Percentiles rank a stretch among this genome's conserved stretches.
These are phyloP conservation scores for Synanthedon andrenaeformis DNA, from an alignment of 2,888 invertebrate genomes.

Conservation along the genomic window DNA sequence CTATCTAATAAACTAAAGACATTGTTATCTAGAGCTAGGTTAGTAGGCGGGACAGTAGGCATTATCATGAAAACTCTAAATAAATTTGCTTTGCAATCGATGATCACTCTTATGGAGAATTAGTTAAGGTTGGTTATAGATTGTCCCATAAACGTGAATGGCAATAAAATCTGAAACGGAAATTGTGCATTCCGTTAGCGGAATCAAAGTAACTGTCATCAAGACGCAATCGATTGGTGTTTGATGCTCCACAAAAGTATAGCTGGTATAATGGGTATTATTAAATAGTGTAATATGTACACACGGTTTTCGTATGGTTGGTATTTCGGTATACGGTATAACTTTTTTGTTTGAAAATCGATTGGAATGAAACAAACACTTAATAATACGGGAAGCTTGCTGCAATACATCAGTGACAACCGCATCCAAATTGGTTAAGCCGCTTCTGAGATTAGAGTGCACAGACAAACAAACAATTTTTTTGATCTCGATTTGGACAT, in stretches of 20 bases:
- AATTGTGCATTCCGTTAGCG: slow-evolving; percentile 14
- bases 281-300: too few species aligned
- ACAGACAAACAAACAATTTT: too few species aligned
- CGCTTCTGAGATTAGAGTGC: too few species aligned
- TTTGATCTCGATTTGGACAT: too few species aligned
- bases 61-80: not conserved
- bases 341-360: too few species aligned
- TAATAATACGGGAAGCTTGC: too few species aligned
- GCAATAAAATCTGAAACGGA: slow-evolving; percentile 13
- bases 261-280: too few species aligned
- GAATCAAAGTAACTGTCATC: slow-evolving; percentile 35
- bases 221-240: slow-evolving; percentile 16
- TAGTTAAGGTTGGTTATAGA: not conserved
- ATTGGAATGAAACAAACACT: too few species aligned
- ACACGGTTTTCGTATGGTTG: too few species aligned
- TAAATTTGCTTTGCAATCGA: not conserved
- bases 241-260: not conserved
- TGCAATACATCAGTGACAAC: too few species aligned
- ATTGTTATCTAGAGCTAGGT: slow-evolving; percentile 29
- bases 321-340: too few species aligned
- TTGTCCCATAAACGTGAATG: not conserved
- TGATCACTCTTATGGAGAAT: not conserved
- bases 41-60: slow-evolving; percentile 23
- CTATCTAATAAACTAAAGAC: not conserved
- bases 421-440: too few species aligned